Percentiles rank a stretch among this genome's conserved stretches.
Conservation (phyloP, 2,113 vertebrate genomes). For the Herpailurus yagouaroundi region DNA sequence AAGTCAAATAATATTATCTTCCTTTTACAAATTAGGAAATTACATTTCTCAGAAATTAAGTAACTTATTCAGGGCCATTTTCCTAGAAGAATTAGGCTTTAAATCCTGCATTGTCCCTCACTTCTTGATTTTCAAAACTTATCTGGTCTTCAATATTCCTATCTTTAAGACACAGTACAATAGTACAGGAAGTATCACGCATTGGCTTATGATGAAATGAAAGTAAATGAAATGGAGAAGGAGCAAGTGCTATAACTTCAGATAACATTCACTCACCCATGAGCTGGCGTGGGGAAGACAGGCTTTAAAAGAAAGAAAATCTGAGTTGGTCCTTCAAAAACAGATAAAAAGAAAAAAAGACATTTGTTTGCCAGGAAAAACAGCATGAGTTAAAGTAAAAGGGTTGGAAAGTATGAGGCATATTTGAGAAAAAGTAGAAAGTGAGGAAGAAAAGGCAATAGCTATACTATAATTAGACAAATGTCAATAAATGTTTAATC, state of each 20-base stretch:
- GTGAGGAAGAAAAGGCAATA: background rate
- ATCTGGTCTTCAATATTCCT: background rate
- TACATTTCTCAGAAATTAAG: conserved; percentile 20
- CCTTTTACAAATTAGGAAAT: background rate
- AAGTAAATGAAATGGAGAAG: background rate
- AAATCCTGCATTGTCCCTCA: background rate
- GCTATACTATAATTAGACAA: background rate
- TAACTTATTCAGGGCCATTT: conserved; percentile 12
- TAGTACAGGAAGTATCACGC: background rate
- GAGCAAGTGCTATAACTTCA: background rate
- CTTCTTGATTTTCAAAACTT: conserved; percentile 12
- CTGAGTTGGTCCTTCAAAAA: background rate
- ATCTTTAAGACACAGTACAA: background rate
- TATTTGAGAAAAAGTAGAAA: background rate
- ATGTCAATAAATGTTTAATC: background rate
- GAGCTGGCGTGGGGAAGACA: background rate
- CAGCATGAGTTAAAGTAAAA: conserved; percentile 9
- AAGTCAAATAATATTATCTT: background rate
- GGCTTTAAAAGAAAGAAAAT: background rate
- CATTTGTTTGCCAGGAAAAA: background rate
- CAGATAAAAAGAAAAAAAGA: background rate
- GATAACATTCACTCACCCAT: background rate
- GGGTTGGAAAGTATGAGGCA: background rate
- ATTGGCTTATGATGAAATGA: background rate
- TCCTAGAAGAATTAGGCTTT: background rate